phyloP scores from a whole-genome alignment of 1,140 invertebrate genomes.

The Araneus ventricosus region DNA sequence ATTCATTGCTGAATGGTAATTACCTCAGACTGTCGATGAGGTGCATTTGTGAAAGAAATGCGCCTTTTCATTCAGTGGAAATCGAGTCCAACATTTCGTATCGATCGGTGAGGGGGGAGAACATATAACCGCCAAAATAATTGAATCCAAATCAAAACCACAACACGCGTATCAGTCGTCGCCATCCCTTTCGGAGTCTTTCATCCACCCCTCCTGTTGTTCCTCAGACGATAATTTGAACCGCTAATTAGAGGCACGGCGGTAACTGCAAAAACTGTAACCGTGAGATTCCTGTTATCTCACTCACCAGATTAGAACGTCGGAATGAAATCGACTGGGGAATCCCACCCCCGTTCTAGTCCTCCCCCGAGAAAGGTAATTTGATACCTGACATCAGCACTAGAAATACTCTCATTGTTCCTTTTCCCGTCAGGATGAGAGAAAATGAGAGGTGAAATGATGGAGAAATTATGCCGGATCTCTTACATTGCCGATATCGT shows the following conservation, averaged over 20 bases:
- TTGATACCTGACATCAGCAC: background rate
- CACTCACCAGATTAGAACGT: constrained; percentile 24
- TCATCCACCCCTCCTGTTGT: background rate
- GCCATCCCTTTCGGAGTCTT: background rate
- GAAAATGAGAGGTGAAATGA: background rate
- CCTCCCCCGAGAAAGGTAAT: background rate
- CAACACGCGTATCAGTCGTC: background rate
- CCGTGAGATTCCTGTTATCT: no score
- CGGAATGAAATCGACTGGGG: background rate
- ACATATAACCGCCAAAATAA: background rate
- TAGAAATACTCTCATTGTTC: background rate
- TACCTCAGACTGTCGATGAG: background rate
- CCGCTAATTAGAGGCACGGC: constrained; percentile 1
- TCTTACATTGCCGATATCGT: no score
- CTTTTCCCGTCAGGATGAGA: background rate
- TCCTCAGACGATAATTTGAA: background rate
- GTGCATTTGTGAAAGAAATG: background rate
- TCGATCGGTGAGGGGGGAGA: background rate
- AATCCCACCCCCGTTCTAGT: background rate
- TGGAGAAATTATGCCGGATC: background rate
- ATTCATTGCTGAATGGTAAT: background rate
- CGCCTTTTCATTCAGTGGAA: background rate
- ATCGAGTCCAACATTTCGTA: background rate
- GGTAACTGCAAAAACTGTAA: background rate
- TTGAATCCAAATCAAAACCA: background rate